These are phyloP conservation scores for Gulo gulo DNA, from an alignment of 2,113 vertebrate species.

Conservation along the genomic window DNA sequence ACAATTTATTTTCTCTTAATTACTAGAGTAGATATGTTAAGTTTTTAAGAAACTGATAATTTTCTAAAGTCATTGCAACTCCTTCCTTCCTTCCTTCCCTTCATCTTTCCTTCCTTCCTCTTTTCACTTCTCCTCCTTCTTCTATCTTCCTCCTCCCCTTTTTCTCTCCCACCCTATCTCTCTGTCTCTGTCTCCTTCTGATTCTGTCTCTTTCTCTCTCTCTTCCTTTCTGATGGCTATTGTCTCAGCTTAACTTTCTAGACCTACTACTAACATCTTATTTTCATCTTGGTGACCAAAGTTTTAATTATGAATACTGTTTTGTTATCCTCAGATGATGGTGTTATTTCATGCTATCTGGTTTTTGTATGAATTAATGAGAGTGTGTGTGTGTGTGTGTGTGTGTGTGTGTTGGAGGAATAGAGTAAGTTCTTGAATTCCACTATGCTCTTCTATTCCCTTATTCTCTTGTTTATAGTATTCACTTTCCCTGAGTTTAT, in stretches of 20 bases:
- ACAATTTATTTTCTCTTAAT: neutral
- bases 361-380: neutral
- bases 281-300: neutral
- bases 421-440: neutral
- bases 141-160: neutral
- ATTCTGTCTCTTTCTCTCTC: neutral
- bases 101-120: neutral
- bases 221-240: neutral
- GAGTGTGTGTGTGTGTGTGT: neutral
- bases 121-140: neutral
- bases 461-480: neutral
- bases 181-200: neutral
- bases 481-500: neutral
- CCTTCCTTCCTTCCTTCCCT: too few relatives aligned
- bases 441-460: neutral
- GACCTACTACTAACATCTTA: neutral
- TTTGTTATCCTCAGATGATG: neutral
- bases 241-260: neutral
- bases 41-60: neutral
- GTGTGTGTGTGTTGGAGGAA: neutral
- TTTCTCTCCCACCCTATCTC: neutral
- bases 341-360: neutral
- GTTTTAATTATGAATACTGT: neutral
- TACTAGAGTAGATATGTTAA: neutral
- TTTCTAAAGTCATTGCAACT: neutral